phyloP scores from a whole-genome alignment of 2,113 vertebrate genomes.

The Corythornis vintsioides region DNA sequence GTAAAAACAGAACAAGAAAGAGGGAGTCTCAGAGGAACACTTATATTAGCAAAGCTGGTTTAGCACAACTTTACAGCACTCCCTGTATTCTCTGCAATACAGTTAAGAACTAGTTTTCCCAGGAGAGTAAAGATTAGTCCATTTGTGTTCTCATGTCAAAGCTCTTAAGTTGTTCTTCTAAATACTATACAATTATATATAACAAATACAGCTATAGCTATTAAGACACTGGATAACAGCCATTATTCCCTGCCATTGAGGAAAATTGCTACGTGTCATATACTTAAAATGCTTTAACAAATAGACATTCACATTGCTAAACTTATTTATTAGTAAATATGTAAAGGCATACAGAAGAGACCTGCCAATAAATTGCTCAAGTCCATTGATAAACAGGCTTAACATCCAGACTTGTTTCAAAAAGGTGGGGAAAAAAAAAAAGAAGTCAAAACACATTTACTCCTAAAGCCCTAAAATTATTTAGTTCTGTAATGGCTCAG shows the following conservation, averaged over 20 bases:
- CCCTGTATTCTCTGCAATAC: neutral
- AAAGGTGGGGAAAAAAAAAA: neutral
- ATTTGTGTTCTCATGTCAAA: neutral
- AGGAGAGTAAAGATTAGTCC: neutral
- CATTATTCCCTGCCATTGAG: neutral
- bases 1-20: neutral
- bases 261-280: neutral
- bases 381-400: neutral
- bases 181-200: neutral
- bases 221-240: neutral
- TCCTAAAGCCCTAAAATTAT: neutral
- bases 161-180: neutral
- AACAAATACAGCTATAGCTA: neutral
- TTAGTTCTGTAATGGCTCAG: neutral
- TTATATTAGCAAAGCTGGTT: neutral
- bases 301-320: neutral
- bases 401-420: neutral
- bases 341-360: neutral
- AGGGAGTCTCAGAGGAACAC: neutral
- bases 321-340: neutral
- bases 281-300: neutral
- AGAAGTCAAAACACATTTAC: neutral
- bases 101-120: neutral
- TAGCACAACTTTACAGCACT: neutral
- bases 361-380: neutral